Base-by-base conservation (phyloP, 2,888 invertebrate genomes). In the Cryptus armator region DNA sequence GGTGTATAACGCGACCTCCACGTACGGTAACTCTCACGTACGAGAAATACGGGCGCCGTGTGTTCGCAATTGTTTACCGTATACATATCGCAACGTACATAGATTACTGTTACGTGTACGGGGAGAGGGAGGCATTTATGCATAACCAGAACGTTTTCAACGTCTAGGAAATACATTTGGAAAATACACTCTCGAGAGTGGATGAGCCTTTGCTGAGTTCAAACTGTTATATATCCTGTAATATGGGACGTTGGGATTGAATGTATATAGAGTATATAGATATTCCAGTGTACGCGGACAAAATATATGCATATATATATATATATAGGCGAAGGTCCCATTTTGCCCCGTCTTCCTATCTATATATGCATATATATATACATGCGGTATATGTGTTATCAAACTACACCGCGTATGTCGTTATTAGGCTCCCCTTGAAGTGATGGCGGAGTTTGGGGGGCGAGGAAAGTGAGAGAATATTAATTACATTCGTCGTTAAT, bases 401-500 rank as follows among this genome's bases (percentile, higher is more conserved):
- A 62, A 12, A 29, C 14, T 48, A 67, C 59, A 78, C 44, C n/a
- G n/a, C 32, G 46, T 64, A 64, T 19, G 68, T 64, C 56, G 78
- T 79, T 66, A 79, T 83, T 62, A 83, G 74, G 43, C 62, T 64
- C 43, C 16, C 51, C 67, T 16, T 6, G 56, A 43, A 51, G 68
- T 64, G 62, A 67, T 44, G 78, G 32, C 37, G 10, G 10, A 48
- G 32, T 19, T 6, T 3, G 62, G 46, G 62, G 32, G 62, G 9
- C 9, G n/a, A 16, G 43, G 77, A 51, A 43, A 62, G 62, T 53
- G 62, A 46, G 53, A 68, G 78, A 78, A 79, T 83, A 68, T 83
- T 83, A 83, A 83, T 83, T 83, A 83, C 78, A 83, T 75, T 74
- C 51, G 78, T 67, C 68, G 78, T 83, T 79, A 83, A 74, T 83